phyloP scores from a whole-genome alignment of 1,140 invertebrate species.

The Formica selysi region DNA sequence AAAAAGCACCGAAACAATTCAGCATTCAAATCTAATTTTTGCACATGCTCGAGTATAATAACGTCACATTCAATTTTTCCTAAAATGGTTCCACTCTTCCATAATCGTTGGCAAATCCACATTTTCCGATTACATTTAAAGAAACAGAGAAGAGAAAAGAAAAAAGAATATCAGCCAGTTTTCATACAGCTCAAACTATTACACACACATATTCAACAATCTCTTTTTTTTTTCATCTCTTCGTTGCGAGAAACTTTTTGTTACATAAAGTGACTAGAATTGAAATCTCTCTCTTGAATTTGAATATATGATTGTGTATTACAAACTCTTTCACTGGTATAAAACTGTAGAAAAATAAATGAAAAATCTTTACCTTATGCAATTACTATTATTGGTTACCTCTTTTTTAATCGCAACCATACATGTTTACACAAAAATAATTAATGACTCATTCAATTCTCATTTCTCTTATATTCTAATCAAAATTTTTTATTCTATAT shows the following conservation, averaged over 20 bases:
- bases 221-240: constrained; percentile 7
- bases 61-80: constrained; percentile 34
- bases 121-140: constrained; percentile 37
- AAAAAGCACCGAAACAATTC: constrained; percentile 18
- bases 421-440: neutral
- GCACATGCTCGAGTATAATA: constrained; percentile 34
- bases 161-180: neutral
- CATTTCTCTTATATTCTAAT: neutral
- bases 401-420: neutral
- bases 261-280: neutral
- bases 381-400: neutral
- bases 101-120: constrained; percentile 38
- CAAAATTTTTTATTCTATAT: neutral
- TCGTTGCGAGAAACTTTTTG: neutral
- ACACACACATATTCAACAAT: neutral
- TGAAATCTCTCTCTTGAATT: neutral
- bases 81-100: constrained; percentile 33
- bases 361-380: neutral
- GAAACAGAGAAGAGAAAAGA: constrained; percentile 17
- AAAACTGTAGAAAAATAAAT: neutral
- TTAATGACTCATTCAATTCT: neutral
- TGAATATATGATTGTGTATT: neutral
- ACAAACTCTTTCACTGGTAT: neutral
- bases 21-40: constrained; percentile 43
- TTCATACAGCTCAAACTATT: constrained; percentile 19